Evolutionary conservation across 2,888 invertebrate species (phyloP), one percentile per base, ranked within the genome.

Genomic region (Drosophila algonquin): DNA sequence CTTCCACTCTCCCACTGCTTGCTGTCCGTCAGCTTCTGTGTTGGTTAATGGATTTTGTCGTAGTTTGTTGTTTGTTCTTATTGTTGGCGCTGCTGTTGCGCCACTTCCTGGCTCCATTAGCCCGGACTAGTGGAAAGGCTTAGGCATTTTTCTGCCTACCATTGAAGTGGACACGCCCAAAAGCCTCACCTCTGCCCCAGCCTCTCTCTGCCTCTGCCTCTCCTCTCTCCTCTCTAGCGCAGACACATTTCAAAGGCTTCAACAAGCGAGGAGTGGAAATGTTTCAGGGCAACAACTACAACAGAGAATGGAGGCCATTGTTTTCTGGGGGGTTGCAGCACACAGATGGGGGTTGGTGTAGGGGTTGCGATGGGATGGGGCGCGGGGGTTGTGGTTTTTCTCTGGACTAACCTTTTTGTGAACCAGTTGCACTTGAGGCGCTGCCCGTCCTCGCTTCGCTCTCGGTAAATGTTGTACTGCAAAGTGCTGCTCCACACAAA

Each of bases 361-460:
- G 24, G 24, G 24, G 24, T 1, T 24, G 24, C 4, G 24, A 4
- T 24, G 24, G 24, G 4, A 24, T 24, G 24, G 5, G 24, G 24
- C 48, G 27, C 48, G 40, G 58, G 40, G 40, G 30, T 14, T 65
- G 70, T 35, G 65, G 70, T 57, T 56, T 55, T 35, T 8, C 45
- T 57, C 40, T 53, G 54, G 45, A 48, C 51, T 63, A 86, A 74
- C 80, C 75, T 83, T 88, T 86, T 67, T 24, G 48, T 71, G 62
- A 86, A 88, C 83, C 79, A 86, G 87, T 86, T 83, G 83, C 75
- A 80, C 81, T 88, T 86, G 74, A 80, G 80, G 81, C 80, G 65
- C 69, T 81, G 70, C 80, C 63, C 14, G 40, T 21, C 21, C 21
- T 21, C 21, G 21, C 21, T 21, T 21, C 21, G 21, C 21, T 21